Evolutionary conservation across 2,888 invertebrate species (phyloP).

Genomic region (Luperina testacea): DNA sequence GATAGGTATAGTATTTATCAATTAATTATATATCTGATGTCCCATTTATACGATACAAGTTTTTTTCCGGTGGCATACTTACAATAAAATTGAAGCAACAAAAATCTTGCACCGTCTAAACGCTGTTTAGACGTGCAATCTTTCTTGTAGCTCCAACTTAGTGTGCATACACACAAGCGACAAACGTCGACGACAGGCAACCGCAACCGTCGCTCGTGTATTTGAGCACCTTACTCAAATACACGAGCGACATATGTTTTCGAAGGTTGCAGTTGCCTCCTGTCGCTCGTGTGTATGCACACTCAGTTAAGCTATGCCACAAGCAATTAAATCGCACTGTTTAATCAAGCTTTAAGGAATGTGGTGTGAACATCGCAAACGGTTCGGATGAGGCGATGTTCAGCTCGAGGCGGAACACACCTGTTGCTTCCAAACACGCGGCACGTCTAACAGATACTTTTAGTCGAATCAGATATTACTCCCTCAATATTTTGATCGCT

Average conservation of each 20-base stretch:
- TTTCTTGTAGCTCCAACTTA: neutral
- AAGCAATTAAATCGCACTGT: neutral
- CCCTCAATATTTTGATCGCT: constrained; percentile 79
- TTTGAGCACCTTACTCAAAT: neutral
- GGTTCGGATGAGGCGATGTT: constrained; percentile 42
- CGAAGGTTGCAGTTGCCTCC: neutral
- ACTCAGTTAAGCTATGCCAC: neutral
- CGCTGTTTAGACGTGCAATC: neutral
- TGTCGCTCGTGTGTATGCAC: neutral
- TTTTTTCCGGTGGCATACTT: neutral
- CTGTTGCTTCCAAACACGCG: constrained; percentile 71
- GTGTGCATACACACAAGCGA: neutral
- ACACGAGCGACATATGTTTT: neutral
- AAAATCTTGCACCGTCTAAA: neutral
- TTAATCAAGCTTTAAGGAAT: constrained; percentile 3
- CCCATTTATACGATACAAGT: neutral
- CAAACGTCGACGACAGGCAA: neutral
- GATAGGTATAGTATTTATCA: constrained; percentile 31
- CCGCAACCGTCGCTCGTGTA: neutral
- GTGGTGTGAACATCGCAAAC: constrained; percentile 3
- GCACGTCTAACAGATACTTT: constrained; percentile 70
- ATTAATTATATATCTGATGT: neutral
- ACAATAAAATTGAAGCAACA: neutral
- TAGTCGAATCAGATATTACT: constrained; percentile 78
- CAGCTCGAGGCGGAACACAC: constrained; percentile 41